These are phyloP conservation scores for Drosophila saltans DNA, from an alignment of 1,140 invertebrate genomes.

Conservation along the genomic window DNA sequence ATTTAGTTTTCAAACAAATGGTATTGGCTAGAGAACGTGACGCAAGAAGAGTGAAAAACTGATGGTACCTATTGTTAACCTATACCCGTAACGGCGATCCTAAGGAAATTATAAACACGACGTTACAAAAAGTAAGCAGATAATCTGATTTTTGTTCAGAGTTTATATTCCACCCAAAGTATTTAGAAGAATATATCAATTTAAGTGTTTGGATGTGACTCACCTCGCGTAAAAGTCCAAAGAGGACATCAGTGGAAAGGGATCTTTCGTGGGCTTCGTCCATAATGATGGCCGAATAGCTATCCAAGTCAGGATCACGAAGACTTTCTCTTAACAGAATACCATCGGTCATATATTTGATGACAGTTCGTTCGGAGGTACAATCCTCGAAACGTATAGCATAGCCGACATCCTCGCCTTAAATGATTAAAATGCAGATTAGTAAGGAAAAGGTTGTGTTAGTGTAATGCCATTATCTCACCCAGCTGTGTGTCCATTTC, in stretches of 20 bases:
- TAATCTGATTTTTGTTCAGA: too few species aligned
- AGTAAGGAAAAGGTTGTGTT: neutral
- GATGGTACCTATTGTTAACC: too few species aligned
- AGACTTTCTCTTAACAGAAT: conserved; percentile 97
- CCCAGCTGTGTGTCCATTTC: conserved; percentile 96
- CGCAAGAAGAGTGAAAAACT: too few species aligned
- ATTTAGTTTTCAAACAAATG: too few species aligned
- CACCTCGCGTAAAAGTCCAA: conserved; percentile 97
- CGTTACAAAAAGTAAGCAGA: too few species aligned
- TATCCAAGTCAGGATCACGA: conserved; percentile 96
- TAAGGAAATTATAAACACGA: too few species aligned
- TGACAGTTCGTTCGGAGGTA: conserved; percentile 97
- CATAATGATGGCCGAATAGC: conserved; percentile 99
- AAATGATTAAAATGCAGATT: neutral
- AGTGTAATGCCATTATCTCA: conserved; percentile 52
- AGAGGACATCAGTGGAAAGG: conserved; percentile 98
- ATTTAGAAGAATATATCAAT: neutral
- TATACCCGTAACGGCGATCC: too few species aligned
- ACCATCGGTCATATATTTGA: conserved; percentile 99
- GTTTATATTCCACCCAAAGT: too few species aligned
- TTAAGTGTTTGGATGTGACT: conserved; percentile 69
- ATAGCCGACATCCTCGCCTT: conserved; percentile 96
- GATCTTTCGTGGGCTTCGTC: conserved; percentile 99
- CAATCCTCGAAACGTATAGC: conserved; percentile 99
- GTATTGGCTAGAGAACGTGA: too few species aligned